Evolutionary conservation across 2,113 vertebrate genomes (phyloP), one percentile per base, ranked within the genome.

Genomic region (Donacobius atricapilla): DNA sequence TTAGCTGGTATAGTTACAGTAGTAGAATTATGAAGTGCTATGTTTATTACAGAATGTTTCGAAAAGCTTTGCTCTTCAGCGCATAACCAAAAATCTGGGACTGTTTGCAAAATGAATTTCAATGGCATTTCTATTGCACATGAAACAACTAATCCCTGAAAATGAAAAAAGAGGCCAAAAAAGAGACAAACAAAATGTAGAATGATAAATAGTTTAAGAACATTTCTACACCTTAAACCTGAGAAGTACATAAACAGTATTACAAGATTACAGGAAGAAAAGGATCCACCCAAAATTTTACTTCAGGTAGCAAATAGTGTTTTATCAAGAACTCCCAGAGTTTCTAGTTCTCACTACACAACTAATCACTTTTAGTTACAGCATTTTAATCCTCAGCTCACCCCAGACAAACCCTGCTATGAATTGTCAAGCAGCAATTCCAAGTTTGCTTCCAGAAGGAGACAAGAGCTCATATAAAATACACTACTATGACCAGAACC

Each of bases 111-210:
- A 82, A 75, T 25, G 30, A 90, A 82, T 11, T 37, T 25, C 37
- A 91, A 11, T 13, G 5, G 21, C 3, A 64, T 69, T 94, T 87
- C n/a, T 85, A 72, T 13, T 66, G 39, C 42, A 30, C 18, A 4
- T 19, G 57, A 87, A 25, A 75, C 37, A 66, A 89, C 57, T 89
- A 96, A 93, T 78, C 45, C 61, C 79, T 92, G 54, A 96, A 95
- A 95, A 96, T 3, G 4, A n/a, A 7, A 76, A 70, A 33, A 65
- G 17, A 58, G 11, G 28, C 6, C 17, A 33, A 31, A 65, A 83
- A 76, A 64, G 11, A 48, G 13, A 58, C 57, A 94, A 85, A 69
- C 47, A 25, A 35, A 66, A 28, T 89, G 39, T 70, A 11, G 57
- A 72, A 8, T 1, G 58, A 61, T 42, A 80, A 82, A 54, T 13